Conservation (phyloP, 2,113 vertebrate genomes). For the Hemicordylus capensis region DNA sequence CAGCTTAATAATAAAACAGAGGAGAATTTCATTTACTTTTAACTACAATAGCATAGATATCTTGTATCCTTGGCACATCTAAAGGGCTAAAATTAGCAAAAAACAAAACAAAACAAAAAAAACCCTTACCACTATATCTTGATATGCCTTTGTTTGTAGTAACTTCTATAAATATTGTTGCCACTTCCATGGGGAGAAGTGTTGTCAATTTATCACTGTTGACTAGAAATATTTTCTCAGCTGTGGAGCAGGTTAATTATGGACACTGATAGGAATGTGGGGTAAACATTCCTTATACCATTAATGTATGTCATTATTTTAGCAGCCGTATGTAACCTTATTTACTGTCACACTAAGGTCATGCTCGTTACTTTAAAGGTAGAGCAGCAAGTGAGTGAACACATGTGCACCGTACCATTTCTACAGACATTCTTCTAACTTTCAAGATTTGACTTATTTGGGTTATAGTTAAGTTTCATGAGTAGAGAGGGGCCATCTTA, state of each 20-base stretch:
- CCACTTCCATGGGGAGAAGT: conserved; percentile 64
- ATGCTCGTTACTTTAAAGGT: conserved; percentile 42
- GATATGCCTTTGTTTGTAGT: conserved; percentile 74
- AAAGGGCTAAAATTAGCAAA: conserved; percentile 4
- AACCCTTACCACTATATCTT: conserved; percentile 33
- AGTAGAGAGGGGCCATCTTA: background rate
- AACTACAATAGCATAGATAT: background rate
- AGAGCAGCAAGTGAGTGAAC: conserved; percentile 41
- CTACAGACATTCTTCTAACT: background rate
- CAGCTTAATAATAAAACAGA: background rate
- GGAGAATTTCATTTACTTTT: background rate
- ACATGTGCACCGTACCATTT: conserved; percentile 30
- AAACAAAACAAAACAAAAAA: too few relatives aligned
- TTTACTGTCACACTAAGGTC: conserved; percentile 75
- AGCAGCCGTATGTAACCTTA: conserved; percentile 75
- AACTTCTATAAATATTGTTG: conserved; percentile 72
- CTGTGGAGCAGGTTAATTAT: conserved; percentile 80
- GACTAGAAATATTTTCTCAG: conserved; percentile 78
- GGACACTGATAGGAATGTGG: conserved; percentile 76
- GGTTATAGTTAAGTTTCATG: conserved; percentile 11
- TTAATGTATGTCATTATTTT: conserved; percentile 76
- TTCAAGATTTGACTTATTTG: background rate
- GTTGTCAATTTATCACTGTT: conserved; percentile 74
- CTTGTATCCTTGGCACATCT: background rate
- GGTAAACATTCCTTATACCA: conserved; percentile 69